These are phyloP conservation scores for Polypedilum pembai DNA, from an alignment of 1,140 invertebrate species.

Conservation along the genomic window DNA sequence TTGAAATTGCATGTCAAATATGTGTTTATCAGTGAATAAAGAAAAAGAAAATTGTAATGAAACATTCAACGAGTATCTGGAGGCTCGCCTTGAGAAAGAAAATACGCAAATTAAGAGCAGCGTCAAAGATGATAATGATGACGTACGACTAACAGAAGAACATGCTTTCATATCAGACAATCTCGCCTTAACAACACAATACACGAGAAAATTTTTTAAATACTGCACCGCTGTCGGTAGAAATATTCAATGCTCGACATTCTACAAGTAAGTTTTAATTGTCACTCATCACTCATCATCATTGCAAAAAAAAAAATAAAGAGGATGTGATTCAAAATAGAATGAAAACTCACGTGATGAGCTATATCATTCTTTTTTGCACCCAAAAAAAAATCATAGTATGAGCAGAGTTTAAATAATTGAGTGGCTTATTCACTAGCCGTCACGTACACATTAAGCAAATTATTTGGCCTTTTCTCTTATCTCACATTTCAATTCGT, in stretches of 20 bases:
- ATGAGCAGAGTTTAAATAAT: neutral
- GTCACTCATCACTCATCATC: neutral
- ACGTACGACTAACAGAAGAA: neutral
- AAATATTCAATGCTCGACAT: neutral
- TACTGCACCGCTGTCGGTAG: neutral
- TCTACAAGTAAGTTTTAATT: neutral
- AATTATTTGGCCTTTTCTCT: neutral
- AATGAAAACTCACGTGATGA: neutral
- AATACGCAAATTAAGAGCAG: neutral
- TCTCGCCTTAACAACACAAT: constrained; percentile 2
- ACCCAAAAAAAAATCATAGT: neutral
- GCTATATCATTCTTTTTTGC: neutral
- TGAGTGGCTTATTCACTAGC: neutral
- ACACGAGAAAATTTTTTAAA: neutral
- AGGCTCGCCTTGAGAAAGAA: neutral
- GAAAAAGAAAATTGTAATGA: neutral
- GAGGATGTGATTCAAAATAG: neutral
- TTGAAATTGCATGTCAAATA: neutral
- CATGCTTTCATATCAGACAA: neutral
- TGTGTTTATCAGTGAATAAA: constrained; percentile 22
- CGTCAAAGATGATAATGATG: constrained; percentile 1
- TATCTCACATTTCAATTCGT: neutral
- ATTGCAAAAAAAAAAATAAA: neutral
- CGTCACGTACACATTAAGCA: constrained; percentile 11
- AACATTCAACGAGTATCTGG: neutral